phyloP scores from a whole-genome alignment of 2,888 invertebrate species.

The Zhengitettix transpicula region DNA sequence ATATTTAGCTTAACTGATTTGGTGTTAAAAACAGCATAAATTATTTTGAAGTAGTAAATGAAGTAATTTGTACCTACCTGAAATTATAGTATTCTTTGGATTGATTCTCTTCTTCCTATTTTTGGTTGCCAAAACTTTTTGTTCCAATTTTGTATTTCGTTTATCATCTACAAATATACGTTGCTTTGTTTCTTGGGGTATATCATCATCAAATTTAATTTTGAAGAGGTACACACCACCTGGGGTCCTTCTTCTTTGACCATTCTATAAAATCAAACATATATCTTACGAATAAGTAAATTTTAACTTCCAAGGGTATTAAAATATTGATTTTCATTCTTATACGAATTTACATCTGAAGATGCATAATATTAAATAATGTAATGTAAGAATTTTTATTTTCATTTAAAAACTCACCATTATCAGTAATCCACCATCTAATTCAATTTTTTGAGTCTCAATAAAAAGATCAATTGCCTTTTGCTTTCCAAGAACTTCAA shows the following conservation, averaged over 20 bases:
- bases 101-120: not conserved
- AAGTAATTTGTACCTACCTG: too few relatives aligned
- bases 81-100: too few relatives aligned
- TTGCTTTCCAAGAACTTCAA: conserved; percentile 52
- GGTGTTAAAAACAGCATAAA: too few relatives aligned
- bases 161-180: conserved; percentile 52
- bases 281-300: not conserved
- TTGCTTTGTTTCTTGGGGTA: conserved; percentile 46
- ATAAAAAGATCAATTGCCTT: conserved; percentile 58
- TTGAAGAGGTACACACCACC: conserved; percentile 74
- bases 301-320: too few relatives aligned
- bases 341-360: too few relatives aligned
- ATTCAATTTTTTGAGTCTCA: conserved; percentile 67
- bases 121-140: not conserved
- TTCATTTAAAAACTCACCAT: conserved; percentile 34
- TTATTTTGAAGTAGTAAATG: too few relatives aligned
- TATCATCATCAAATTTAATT: conserved; percentile 50
- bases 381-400: conserved; percentile 7
- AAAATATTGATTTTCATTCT: too few relatives aligned
- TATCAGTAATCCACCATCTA: conserved; percentile 71
- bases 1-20: too few relatives aligned
- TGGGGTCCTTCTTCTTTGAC: conserved; percentile 62
- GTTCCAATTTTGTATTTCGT: not conserved
- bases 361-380: too few relatives aligned
- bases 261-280: conserved; percentile 37